Evolutionary conservation across 2,888 invertebrate species (phyloP), one percentile per base, ranked within the genome.

Genomic region (Bombylius major): DNA sequence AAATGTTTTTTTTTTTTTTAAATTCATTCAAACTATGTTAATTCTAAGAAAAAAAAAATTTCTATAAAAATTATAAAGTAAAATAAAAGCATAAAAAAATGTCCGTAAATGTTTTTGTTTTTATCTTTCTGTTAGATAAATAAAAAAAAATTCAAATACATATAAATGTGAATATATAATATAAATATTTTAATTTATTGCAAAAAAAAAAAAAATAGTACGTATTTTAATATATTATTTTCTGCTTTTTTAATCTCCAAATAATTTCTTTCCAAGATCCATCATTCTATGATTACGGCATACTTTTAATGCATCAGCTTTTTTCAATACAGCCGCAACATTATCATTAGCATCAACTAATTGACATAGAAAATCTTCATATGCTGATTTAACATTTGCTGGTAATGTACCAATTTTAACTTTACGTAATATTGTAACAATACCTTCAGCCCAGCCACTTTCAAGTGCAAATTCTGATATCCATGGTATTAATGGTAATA

Each of bases 391-490:
- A 0, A 91, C 86, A 71, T 89, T 91, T 1, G 87, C 82, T 44
- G 86, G 87, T 51, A 93, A 75, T 4, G 87, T 84, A 54, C 89
- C 90, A 63, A 87, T 80, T 74, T 87, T 88, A 1, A 92, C 90
- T 75, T 89, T 87, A 60, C 83, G 82, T 62, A 94, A 77, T 64
- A 86, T 87, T 65, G 85, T 84, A 53, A 90, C 79, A 56, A 93
- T 91, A 12, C 91, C 92, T 69, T 89, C 86, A 5, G 89, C 87
- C 91, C 93, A 94, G n/a, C 93, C 93, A 69, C 91, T 91, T 66
- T 93, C 93, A 58, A 93, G 84, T 5, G 90, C 87, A 73, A 92
- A 92, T 66, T 92, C 90, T 0, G 89, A 89, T 60, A 92, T 83
- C 92, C 92, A 92, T 5, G 91, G 89, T 59, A 92, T 82, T 59